Evolutionary conservation across 2,113 vertebrate species (phyloP).

Genomic region (Marcusenius ussheri): DNA sequence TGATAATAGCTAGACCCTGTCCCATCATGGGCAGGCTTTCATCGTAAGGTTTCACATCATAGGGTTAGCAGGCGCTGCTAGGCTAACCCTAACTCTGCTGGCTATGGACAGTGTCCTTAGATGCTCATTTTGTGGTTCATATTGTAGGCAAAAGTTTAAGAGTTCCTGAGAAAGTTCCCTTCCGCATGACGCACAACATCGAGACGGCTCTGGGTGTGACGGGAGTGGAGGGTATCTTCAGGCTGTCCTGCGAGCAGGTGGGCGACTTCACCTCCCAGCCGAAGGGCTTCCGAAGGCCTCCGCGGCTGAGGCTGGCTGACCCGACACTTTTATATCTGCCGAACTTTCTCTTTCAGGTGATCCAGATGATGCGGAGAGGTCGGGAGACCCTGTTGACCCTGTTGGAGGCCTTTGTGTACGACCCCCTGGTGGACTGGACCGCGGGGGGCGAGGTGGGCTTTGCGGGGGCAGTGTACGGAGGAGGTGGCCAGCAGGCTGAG

Average conservation of each 20-base stretch:
- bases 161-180: conserved; percentile 95
- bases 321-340: neutral
- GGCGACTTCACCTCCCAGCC: neutral
- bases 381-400: conserved; percentile 89
- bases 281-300: no score
- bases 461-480: conserved; percentile 93
- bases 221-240: conserved; percentile 94
- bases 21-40: neutral
- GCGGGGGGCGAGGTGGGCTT: conserved; percentile 94
- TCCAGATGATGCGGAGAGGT: conserved; percentile 94
- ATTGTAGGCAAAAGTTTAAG: conserved; percentile 86
- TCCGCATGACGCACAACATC: conserved; percentile 98
- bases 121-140: neutral
- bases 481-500: conserved; percentile 92
- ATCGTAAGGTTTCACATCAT: conserved; percentile 19
- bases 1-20: neutral
- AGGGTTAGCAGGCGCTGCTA: conserved; percentile 57
- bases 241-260: conserved; percentile 96
- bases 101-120: neutral
- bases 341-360: conserved; percentile 59
- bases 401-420: conserved; percentile 94
- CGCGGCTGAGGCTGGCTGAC: neutral
- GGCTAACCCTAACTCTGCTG: neutral
- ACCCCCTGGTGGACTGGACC: conserved; percentile 97
- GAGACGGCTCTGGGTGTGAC: conserved; percentile 91